Conservation (phyloP, 2,113 vertebrate species). For the Columba livia region DNA sequence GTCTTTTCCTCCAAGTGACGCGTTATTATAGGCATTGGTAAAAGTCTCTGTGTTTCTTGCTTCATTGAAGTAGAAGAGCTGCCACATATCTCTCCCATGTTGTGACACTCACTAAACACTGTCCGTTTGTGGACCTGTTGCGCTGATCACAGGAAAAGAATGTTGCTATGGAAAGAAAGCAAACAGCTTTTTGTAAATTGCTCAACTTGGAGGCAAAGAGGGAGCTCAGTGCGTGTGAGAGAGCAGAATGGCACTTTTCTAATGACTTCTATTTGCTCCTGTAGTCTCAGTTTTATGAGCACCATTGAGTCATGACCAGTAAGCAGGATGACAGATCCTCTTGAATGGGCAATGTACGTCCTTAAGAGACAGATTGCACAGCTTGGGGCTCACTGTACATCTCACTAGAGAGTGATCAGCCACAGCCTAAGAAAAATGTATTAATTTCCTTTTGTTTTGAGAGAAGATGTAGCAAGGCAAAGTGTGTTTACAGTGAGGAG, state of each 20-base stretch:
- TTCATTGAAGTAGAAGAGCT: not conserved
- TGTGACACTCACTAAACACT: not conserved
- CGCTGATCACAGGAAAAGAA: not conserved
- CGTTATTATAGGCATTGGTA: not conserved
- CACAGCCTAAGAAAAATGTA: not conserved
- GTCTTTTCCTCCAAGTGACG: not conserved
- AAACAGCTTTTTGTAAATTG: constrained; percentile 10
- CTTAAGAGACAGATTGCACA: not conserved
- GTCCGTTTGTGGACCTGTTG: not conserved
- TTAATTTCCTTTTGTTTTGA: not conserved
- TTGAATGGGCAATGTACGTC: not conserved
- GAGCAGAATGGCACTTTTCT: not conserved
- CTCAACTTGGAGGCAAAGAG: constrained; percentile 4
- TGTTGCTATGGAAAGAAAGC: constrained; percentile 20
- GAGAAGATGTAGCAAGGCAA: not conserved
- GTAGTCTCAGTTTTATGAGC: not conserved
- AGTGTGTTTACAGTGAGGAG: not conserved
- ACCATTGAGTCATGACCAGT: constrained; percentile 15
- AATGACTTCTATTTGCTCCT: not conserved
- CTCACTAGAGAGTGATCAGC: not conserved
- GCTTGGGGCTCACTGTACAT: not conserved
- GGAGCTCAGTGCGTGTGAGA: not conserved
- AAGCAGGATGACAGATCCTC: not conserved
- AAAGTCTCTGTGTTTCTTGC: not conserved
- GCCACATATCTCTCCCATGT: not conserved